These are phyloP conservation scores for Myiopsitta monachus DNA, from an alignment of 2,113 vertebrate species.

Conservation along the genomic window DNA sequence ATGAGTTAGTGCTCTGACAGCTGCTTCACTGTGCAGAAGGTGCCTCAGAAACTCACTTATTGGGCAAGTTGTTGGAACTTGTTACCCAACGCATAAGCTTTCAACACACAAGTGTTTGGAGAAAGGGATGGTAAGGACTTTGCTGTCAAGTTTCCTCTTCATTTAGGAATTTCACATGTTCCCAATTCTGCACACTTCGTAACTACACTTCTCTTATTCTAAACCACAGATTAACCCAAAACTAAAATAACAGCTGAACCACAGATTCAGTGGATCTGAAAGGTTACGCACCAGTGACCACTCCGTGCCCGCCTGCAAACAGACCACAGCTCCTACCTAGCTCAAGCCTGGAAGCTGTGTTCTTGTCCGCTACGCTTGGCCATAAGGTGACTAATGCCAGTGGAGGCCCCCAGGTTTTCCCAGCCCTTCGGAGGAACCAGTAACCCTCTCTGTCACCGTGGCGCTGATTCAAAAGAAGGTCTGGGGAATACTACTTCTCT, in stretches of 20 bases:
- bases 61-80: not conserved
- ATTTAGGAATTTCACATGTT: not conserved
- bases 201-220: not conserved
- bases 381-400: not conserved
- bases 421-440: rapidly evolving
- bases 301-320: not conserved
- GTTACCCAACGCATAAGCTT: not conserved
- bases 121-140: not conserved
- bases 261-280: not conserved
- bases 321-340: not conserved
- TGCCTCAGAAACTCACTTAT: not conserved
- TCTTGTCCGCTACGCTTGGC: not conserved
- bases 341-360: not conserved
- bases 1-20: not conserved
- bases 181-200: not conserved
- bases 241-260: not conserved
- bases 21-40: not conserved
- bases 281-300: rapidly evolving
- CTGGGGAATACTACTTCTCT: not conserved
- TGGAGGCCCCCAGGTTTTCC: not conserved
- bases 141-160: not conserved
- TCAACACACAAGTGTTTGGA: not conserved
- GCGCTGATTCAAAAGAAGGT: not conserved
- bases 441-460: not conserved
- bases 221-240: not conserved